Conservation (phyloP, 2,888 invertebrate species). For the Seladonia tumulorum region DNA sequence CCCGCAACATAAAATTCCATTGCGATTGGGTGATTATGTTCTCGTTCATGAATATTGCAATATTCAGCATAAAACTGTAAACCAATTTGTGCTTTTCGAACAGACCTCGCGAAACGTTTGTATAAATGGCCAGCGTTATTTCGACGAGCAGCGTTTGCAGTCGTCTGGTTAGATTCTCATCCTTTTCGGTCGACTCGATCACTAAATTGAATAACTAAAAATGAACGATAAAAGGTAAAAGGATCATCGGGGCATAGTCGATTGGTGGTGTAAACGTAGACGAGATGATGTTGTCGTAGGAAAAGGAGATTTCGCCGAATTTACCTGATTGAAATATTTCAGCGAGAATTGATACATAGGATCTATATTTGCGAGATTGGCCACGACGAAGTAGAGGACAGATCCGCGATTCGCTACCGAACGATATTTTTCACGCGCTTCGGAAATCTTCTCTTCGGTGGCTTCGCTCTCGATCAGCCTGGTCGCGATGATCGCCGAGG, state of each 20-base stretch:
- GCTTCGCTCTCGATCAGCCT: conserved; percentile 94
- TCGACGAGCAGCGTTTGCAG: conserved; percentile 90
- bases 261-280: not conserved
- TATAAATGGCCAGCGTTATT: conserved; percentile 93
- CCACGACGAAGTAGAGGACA: conserved; percentile 95
- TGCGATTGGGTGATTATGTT: conserved; percentile 87
- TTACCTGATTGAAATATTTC: conserved; percentile 92
- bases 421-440: conserved; percentile 94
- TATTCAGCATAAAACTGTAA: conserved; percentile 93
- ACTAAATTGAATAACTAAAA: conserved; percentile 91
- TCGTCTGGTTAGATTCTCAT: conserved; percentile 88
- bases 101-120: conserved; percentile 94
- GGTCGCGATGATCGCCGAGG: conserved; percentile 95
- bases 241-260: not conserved
- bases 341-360: conserved; percentile 98
- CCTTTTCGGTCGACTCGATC: conserved; percentile 90
- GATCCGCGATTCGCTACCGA: conserved; percentile 95
- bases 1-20: conserved; percentile 93
- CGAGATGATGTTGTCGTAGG: too few relatives aligned
- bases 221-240: not conserved
- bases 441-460: conserved; percentile 93
- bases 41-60: conserved; percentile 89
- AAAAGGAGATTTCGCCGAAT: not conserved
- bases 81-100: conserved; percentile 96
- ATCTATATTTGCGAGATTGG: conserved; percentile 94